These are phyloP conservation scores for Trididemnum clinides DNA, from an alignment of 23 tunicate species.

Conservation along the genomic window DNA sequence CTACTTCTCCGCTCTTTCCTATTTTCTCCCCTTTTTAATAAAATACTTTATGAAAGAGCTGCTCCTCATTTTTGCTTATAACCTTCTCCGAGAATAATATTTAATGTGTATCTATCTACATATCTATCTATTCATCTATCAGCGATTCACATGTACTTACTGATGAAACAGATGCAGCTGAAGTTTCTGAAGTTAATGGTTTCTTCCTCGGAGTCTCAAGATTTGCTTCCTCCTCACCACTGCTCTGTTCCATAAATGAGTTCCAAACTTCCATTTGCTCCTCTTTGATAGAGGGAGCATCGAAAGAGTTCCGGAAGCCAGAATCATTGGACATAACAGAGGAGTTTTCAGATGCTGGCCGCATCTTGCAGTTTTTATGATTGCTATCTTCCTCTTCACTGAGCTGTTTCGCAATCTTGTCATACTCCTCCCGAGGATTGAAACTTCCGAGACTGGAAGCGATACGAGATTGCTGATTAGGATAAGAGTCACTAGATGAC, in stretches of 20 bases:
- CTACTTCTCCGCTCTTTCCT: too few species aligned
- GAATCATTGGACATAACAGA: constrained; percentile 32
- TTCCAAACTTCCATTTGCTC: constrained; percentile 37
- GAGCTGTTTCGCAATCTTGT: constrained; percentile 55
- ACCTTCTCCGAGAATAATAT: too few species aligned
- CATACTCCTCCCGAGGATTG: constrained; percentile 50
- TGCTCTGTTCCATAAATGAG: constrained; percentile 62
- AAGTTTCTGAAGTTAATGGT: not conserved
- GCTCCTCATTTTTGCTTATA: too few species aligned
- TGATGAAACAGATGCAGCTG: constrained; percentile 1
- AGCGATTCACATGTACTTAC: too few species aligned
- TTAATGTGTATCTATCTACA: too few species aligned
- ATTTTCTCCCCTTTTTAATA: too few species aligned
- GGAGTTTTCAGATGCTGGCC: constrained; percentile 7
- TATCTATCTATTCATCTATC: too few species aligned
- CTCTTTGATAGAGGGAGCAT: constrained; percentile 44
- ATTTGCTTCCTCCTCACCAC: constrained; percentile 46
- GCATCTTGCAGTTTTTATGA: not conserved
- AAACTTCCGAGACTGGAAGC: not conserved
- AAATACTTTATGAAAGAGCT: too few species aligned
- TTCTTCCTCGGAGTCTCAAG: not conserved
- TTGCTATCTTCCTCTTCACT: constrained; percentile 18
- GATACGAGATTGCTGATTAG: not conserved
- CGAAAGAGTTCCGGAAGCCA: constrained; percentile 63
- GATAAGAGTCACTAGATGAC: not conserved